Percentiles rank a stretch among this genome's conserved stretches.
These are phyloP conservation scores for Novumbra hubbsi DNA, from an alignment of 2,797 vertebrate species.

Conservation along the genomic window DNA sequence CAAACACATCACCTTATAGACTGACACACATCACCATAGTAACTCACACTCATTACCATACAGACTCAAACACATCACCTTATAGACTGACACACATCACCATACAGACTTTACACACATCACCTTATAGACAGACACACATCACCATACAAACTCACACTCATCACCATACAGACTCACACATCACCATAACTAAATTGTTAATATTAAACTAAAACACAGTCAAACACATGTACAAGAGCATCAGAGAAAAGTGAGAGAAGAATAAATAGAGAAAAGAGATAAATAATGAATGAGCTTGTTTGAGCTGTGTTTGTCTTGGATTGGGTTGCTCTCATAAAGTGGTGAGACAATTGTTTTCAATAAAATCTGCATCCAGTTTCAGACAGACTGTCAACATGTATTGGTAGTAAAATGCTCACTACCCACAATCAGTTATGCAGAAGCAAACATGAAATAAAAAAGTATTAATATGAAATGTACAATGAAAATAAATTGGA, in stretches of 20 bases:
- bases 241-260: not conserved
- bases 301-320: not conserved
- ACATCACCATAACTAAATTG: too few relatives aligned
- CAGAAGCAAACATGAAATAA: not conserved
- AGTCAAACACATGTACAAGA: not conserved
- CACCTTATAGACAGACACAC: too few relatives aligned
- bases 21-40: too few relatives aligned
- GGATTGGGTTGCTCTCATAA: not conserved
- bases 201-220: too few relatives aligned
- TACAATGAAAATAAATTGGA: not conserved
- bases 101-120: too few relatives aligned
- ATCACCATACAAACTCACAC: too few relatives aligned
- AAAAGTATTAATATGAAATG: not conserved
- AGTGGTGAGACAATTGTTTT: conserved; percentile 1
- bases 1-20: too few relatives aligned
- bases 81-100: not conserved
- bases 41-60: not conserved
- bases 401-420: not conserved
- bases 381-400: not conserved
- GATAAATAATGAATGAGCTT: not conserved
- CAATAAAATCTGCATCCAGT: conserved; percentile 7
- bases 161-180: too few relatives aligned
- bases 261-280: not conserved
- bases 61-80: not conserved
- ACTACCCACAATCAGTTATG: not conserved